phyloP scores from a whole-genome alignment of 92 coral and sea anemone species.

The Porites rus region DNA sequence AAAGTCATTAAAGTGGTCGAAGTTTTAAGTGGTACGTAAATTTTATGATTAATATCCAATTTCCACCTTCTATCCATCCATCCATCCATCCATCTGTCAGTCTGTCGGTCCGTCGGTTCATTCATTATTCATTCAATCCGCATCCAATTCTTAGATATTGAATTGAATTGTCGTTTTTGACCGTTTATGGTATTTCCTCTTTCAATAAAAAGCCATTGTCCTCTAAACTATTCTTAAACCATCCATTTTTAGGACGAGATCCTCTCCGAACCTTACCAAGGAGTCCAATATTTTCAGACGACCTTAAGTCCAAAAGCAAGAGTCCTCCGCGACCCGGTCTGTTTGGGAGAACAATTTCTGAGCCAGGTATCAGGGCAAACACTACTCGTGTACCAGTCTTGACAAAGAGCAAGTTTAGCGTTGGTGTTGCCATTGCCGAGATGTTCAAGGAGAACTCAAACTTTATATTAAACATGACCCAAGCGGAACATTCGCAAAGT shows the following conservation, averaged over 20 bases:
- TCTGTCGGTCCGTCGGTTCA: too few relatives aligned
- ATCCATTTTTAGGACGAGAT: constrained; percentile 20
- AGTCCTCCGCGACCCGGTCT: neutral
- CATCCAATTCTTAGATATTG: too few relatives aligned
- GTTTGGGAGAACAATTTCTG: neutral
- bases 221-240: neutral
- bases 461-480: neutral
- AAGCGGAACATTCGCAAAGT: neutral
- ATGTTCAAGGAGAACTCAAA: neutral
- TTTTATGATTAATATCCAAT: too few relatives aligned
- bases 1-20: constrained; percentile 18
- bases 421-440: constrained; percentile 13
- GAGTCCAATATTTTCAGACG: constrained; percentile 5
- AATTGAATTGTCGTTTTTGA: too few relatives aligned
- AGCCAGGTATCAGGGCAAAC: neutral
- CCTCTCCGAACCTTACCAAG: constrained; percentile 7
- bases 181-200: too few relatives aligned
- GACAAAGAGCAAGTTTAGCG: constrained; percentile 18
- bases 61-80: neutral
- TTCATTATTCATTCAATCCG: too few relatives aligned
- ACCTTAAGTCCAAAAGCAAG: neutral
- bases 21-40: constrained; percentile 23
- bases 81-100: neutral
- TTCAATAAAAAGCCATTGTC: too few relatives aligned
- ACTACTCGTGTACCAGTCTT: constrained; percentile 22